A percentile compares a stretch with the other conserved stretches of the same genome.
These are phyloP conservation scores for Drosophila watanabei DNA, from an alignment of 1,140 invertebrate genomes.

Conservation along the genomic window DNA sequence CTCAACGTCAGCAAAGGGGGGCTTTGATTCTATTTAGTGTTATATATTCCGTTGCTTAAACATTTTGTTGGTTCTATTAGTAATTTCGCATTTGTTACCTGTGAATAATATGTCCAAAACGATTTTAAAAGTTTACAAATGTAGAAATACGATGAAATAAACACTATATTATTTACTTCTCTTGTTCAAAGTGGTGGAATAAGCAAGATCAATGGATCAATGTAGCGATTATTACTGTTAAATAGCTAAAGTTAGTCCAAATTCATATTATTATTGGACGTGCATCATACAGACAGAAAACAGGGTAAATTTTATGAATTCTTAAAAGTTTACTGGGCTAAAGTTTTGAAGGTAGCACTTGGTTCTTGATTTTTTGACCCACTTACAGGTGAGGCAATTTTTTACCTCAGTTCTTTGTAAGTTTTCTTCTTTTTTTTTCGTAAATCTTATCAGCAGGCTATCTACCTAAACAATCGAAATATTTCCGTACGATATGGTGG, in stretches of 20 bases:
- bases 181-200: not conserved
- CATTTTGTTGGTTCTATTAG: not conserved
- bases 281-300: no score
- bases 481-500: slow-evolving; percentile 24
- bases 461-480: slow-evolving; percentile 33
- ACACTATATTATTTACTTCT: no score
- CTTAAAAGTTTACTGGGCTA: not conserved
- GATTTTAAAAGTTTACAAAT: not conserved
- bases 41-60: not conserved
- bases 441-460: slow-evolving; percentile 65
- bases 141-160: not conserved
- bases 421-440: slow-evolving; percentile 28
- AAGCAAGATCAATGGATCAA: not conserved
- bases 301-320: not conserved
- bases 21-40: slow-evolving; percentile 6
- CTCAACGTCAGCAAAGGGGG: not conserved
- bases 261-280: not conserved
- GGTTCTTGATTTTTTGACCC: slow-evolving; percentile 10
- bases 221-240: not conserved
- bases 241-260: not conserved
- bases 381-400: slow-evolving; percentile 64
- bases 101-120: not conserved
- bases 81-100: not conserved
- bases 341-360: slow-evolving; percentile 1
- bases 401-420: slow-evolving; percentile 24